phyloP scores from a whole-genome alignment of 2,888 invertebrate genomes.

The Agrochola lychnidis region DNA sequence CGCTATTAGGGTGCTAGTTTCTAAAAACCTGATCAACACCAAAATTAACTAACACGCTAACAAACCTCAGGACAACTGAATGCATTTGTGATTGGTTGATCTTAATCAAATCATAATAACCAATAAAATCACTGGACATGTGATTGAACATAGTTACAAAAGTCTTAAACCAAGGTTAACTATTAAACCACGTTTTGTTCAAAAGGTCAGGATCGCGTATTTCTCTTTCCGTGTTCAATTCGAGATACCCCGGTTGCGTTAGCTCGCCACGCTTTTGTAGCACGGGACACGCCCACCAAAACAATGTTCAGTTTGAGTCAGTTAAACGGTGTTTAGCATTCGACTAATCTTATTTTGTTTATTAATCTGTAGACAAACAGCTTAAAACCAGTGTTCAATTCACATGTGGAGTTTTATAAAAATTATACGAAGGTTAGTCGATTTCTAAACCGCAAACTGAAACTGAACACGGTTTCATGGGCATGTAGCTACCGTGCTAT shows the following conservation, averaged over 20 bases:
- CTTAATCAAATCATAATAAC: not conserved
- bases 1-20: no score
- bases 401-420: not conserved
- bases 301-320: not conserved
- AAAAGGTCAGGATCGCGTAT: not conserved
- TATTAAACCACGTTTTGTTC: slow-evolving; percentile 22
- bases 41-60: not conserved
- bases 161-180: not conserved
- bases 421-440: no score
- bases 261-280: not conserved
- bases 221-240: not conserved
- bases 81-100: not conserved
- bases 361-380: not conserved
- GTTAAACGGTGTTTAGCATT: not conserved
- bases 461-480: not conserved
- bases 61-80: no score
- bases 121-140: not conserved
- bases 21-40: not conserved
- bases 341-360: no score
- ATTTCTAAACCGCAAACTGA: no score
- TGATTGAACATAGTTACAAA: no score
- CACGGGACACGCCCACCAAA: not conserved
- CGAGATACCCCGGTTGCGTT: not conserved
- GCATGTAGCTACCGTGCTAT: not conserved
- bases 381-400: not conserved